Evolutionary conservation across 2,797 vertebrate genomes (phyloP), one percentile per base, ranked within the genome.

Genomic region (Takifugu rubripes): DNA sequence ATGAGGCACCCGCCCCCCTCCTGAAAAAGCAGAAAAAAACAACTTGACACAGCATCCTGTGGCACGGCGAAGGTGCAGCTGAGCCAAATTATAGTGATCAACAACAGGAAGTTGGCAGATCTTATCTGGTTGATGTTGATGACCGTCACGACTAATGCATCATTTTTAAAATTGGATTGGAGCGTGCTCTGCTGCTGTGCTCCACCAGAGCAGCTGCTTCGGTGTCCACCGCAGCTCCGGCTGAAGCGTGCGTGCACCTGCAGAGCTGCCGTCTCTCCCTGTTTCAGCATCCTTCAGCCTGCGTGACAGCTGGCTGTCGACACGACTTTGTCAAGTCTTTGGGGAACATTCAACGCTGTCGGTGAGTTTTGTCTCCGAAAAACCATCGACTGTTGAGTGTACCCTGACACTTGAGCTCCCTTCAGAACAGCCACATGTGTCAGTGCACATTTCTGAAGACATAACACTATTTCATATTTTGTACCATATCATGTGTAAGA

Each of bases 321-420:
- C 24, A 17, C 2, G 42, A 46, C n/a, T 74, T 77, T 53, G 52
- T 82, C 80, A 69, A 81, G 84, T 83, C 31, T 87, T 12, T 89
- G 91, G 91, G 67, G 93, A 98, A 98, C 96, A 98, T 98, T 98
- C 96, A 98, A 97, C 96, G 95, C 96, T 98, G 96, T 98, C 96
- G 95, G 96, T 99, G 96, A 98, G 96, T 99, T 99, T 97, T 96
- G 88, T 81, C 80, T 89, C 69, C 85, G 73, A 91, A 84, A 95
- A 98, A 97, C 96, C 96, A 98, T 95, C 93, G 93, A 93, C 91
- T 93, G 96, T 95, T 98, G 96, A 95, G 91, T 98, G 96, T 96
- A 96, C 94, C 94, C 91, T 92, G 88, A 66, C 44, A 61, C 81
- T 83, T 71, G 86, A 84, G 68, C 60, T 70, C 25, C 49, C 81